A percentile compares a stretch with the other conserved stretches of the same genome.
These are phyloP conservation scores for Muricea muricata DNA, from an alignment of 92 coral and sea anemone genomes.

Conservation along the genomic window DNA sequence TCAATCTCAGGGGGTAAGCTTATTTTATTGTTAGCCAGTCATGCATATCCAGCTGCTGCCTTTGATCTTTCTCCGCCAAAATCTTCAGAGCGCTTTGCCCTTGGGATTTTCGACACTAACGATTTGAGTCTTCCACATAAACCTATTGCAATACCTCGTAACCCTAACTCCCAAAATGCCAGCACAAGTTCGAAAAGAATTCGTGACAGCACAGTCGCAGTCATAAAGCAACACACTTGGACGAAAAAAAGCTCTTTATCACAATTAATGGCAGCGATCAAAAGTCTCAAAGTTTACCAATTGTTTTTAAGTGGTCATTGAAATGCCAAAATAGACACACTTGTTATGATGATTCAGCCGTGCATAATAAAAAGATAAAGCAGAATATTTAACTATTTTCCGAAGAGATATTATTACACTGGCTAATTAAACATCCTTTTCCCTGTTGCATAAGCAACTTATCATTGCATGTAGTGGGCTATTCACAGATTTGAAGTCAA, in stretches of 20 bases:
- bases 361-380: not conserved
- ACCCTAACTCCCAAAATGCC: not conserved
- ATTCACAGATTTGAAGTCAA: not conserved
- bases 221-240: not conserved
- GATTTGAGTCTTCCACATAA: not conserved
- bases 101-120: not conserved
- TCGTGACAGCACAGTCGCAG: not conserved
- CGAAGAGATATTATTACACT: no score
- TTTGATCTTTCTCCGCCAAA: not conserved
- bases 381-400: no score
- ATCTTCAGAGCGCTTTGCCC: not conserved
- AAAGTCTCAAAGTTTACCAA: not conserved
- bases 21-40: not conserved
- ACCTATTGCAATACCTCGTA: not conserved
- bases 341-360: not conserved
- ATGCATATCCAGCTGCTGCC: not conserved
- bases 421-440: no score
- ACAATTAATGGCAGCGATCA: not conserved
- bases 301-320: slow-evolving; percentile 8
- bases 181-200: not conserved
- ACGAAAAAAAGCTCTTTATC: not conserved
- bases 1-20: not conserved
- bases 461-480: not conserved
- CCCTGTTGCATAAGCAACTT: no score
- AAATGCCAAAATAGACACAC: not conserved